Conservation (phyloP, 2,888 invertebrate genomes). For the Tenthredo livida region DNA sequence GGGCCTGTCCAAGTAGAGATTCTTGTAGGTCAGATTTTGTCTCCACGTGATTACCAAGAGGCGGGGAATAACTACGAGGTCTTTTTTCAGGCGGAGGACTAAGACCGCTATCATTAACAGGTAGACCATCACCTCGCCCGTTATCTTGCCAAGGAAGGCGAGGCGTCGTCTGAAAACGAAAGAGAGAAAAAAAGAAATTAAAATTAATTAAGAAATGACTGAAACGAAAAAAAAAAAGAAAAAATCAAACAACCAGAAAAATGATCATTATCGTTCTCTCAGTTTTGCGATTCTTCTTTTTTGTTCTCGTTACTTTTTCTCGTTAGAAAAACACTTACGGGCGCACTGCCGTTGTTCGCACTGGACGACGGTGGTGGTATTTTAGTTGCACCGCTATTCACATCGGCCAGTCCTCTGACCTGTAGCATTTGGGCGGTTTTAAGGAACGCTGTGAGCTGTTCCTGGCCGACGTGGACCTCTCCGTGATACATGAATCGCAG, state of each 20-base stretch:
- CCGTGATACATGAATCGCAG: conserved; percentile 96
- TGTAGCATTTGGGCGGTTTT: conserved; percentile 93
- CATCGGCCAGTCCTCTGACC: conserved; percentile 92
- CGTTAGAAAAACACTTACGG: conserved; percentile 80
- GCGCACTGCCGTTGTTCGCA: conserved; percentile 85
- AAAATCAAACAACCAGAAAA: no score
- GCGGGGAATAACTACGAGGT: conserved; percentile 76
- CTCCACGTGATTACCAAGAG: conserved; percentile 73
- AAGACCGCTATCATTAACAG: conserved; percentile 78
- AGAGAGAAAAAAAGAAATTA: conserved; percentile 46
- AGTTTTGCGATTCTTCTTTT: neutral
- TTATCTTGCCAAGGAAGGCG: conserved; percentile 83
- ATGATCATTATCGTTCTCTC: no score
- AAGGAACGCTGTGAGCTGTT: conserved; percentile 91
- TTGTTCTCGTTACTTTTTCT: neutral
- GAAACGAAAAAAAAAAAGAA: conserved; percentile 71
- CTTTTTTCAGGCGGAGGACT: conserved; percentile 81
- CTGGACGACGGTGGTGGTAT: conserved; percentile 69
- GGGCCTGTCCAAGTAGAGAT: conserved; percentile 87
- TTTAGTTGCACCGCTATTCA: conserved; percentile 79
- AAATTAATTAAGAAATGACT: neutral
- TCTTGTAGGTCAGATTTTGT: conserved; percentile 83
- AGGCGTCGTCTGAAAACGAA: conserved; percentile 80
- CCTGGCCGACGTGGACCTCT: conserved; percentile 93
- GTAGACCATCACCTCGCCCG: conserved; percentile 81